Evolutionary conservation across 2,113 vertebrate genomes (phyloP).

Genomic region (Tylochromis polylepis): DNA sequence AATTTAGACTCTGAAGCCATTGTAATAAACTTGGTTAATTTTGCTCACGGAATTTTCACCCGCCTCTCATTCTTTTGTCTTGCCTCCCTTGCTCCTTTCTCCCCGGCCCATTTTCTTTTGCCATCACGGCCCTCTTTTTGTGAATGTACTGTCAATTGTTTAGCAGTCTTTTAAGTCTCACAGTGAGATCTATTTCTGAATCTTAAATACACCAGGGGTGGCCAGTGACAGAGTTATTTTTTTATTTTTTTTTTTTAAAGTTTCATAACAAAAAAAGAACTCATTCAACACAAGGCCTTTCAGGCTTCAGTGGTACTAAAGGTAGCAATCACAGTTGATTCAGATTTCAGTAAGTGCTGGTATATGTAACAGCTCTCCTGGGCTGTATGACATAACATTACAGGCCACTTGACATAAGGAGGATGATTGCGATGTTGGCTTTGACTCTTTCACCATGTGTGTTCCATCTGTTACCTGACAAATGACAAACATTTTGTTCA

Average conservation of each 20-base stretch:
- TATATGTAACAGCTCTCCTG: slow-evolving; percentile 23
- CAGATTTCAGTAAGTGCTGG: neutral
- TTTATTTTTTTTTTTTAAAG: neutral
- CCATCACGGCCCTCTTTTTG: neutral
- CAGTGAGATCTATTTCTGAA: slow-evolving; percentile 37
- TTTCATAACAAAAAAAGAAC: neutral
- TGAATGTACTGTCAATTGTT: slow-evolving; percentile 28
- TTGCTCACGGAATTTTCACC: neutral
- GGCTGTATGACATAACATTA: slow-evolving; percentile 13
- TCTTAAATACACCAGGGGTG: slow-evolving; percentile 3
- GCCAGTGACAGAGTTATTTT: neutral
- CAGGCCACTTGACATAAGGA: slow-evolving; percentile 24
- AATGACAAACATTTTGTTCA: neutral
- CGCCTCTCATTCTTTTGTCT: slow-evolving; percentile 1
- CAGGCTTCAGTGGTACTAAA: neutral
- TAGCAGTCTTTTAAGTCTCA: neutral
- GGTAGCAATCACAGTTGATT: neutral
- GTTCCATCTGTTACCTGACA: slow-evolving; percentile 15
- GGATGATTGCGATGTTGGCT: neutral
- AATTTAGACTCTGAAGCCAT: neutral
- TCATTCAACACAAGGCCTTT: neutral
- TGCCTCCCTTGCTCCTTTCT: neutral
- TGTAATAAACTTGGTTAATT: slow-evolving; percentile 26
- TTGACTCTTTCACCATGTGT: neutral
- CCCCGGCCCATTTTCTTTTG: neutral